Base-by-base conservation (phyloP, 1,140 invertebrate species). In the Zaprionus ghesquierei region DNA sequence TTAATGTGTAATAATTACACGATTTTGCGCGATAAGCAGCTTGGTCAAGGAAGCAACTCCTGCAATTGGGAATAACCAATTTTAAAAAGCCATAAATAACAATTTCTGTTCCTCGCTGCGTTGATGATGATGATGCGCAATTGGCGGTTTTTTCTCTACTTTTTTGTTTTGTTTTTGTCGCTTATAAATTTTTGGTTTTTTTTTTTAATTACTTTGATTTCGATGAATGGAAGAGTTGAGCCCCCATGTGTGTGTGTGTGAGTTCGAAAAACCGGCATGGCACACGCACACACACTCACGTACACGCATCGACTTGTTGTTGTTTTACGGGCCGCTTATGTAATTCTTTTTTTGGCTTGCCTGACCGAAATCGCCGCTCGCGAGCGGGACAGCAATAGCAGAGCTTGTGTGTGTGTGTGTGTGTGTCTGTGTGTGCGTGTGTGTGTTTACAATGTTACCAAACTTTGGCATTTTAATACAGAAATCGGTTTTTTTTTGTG, bases 381-480 rank as follows among this genome's bases (percentile, higher is more conserved):
- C 15, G 38, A 70, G 60, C 31, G 59, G 49, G 58, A 69, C 31
- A 15, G 31, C 38, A 66, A 72, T 38, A 64, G 35, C 69, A 56
- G 63, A 58, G 68, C 73, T 80, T 77, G 69, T 68, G 68, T 74
- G 12, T 27, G 44, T 66, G n/a, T 49, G n/a, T 54, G 15, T 22
- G 38, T 31, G 41, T 13, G 23, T 59, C 77, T 49, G 56, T 62
- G 75, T 56, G 64, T 71, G 60, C 58, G 33, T 20, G 44, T 77
- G 27, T 15, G 27, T 41, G 38, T 33, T 62, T 69, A 69, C 25
- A 51, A 62, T 63, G 62, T 82, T 82, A 72, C 81, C 78, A 85
- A 78, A 85, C 81, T 85, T 85, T 85, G 80, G 80, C 69, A 85
- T 84, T 84, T 84, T 79, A 75, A 80, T 76, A 76, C 53, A 56